Evolutionary conservation across 2,113 vertebrate genomes (phyloP), one percentile per base, ranked within the genome.

Genomic region (Ophthalmolycus amberensis): DNA sequence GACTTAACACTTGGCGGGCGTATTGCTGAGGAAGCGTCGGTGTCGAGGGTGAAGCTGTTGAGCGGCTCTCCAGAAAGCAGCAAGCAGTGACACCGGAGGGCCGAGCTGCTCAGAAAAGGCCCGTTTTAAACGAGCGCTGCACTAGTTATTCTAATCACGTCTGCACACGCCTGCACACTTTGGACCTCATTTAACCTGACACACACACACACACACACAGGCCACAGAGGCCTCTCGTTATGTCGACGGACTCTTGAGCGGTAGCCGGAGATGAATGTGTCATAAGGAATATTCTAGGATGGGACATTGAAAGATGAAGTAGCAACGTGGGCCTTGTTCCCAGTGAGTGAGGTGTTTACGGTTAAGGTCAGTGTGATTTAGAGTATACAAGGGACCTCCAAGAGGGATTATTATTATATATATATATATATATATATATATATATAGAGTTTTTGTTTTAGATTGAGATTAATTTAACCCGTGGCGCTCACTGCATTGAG

Each of bases 191-290:
- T 54, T 46, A 18, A 27, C 14, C 56, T 54, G 58, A 63, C 29
- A 25, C 10, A 48, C 44, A 18, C 34, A 34, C 5, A 34, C 34
- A 34, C 29, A 25, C 10, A 48, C n/a, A 29, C 44, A 18, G 71
- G 64, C 70, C 54, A 22, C 63, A 12, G 59, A 85, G 82, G 62
- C 69, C 65, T 68, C 63, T 65, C 32, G 27, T 85, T 75, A 79
- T 37, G 44, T 80, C 59, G 58, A 62, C 76, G 76, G 46, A 20
- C 34, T 82, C 46, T 59, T 83, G 59, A 85, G 59, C 63, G 76
- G 85, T 85, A 84, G 54, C 68, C 14, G 38, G 42, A 77, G 77
- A 84, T 83, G 62, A 79, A 85, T 69, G 70, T 77, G 82, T 87
- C 79, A 70, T 32, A n/a, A 82, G 48, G 20, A 67, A 73, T 77